Base-by-base conservation (phyloP, 2,797 vertebrate genomes). In the Nannoperca obscura region DNA sequence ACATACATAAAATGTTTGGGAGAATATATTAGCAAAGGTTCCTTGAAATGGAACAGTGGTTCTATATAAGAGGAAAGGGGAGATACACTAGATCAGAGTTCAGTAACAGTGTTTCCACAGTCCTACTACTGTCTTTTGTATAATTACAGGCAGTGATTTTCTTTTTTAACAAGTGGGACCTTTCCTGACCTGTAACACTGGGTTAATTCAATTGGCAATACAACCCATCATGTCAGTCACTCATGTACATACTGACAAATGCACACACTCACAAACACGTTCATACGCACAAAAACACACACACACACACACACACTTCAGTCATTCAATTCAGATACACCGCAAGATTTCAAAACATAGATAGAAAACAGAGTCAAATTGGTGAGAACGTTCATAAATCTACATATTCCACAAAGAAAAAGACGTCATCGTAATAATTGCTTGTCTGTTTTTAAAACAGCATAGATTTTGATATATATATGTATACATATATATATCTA, bases 341-440 rank as follows among this genome's bases (percentile, higher is more conserved):
- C 87, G 86, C 82, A 79, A 95, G 84, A 89, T 91, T 91, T 93
- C 86, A 91, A 90, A 71, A 91, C 72, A 85, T 80, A 76, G 78
- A 91, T 92, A 92, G 65, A 88, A 92, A 94, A 93, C 81, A 67
- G 63, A 84, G 80, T 87, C 74, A 80, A 90, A 89, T 58, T 71
- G 85, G 76, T 84, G 78, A 85, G 27, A 81, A 80, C 60, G n/a
- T 38, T 82, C 13, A 27, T 57, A 47, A 44, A 80, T 86, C 86
- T 84, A 90, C 87, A 80, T 61, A 83, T 82, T 69, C 8, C 27
- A 90, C 50, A 87, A 86, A 89, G 74, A 89, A 90, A 80, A 72
- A 83, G 42, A 89, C 73, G 71, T 77, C 65, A 76, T 61, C 59
- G 38, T 78, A 89, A 77, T 86, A 78, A 71, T 61, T 73, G 61